Percentiles rank a stretch among this genome's conserved stretches.
These are phyloP conservation scores for Escarpia spicata DNA, from an alignment of 2,888 invertebrate genomes.

Conservation along the genomic window DNA sequence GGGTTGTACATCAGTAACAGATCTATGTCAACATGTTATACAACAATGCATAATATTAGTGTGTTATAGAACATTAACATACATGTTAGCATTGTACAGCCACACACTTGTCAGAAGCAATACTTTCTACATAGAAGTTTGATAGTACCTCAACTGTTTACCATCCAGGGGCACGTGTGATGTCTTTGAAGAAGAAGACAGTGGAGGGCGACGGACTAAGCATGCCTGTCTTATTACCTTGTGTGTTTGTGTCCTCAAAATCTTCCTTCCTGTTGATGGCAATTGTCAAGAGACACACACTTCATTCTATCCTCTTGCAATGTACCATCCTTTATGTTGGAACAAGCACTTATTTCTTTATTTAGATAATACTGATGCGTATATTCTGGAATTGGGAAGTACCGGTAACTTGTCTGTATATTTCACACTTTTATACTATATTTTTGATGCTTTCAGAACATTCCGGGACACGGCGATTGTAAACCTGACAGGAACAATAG, in stretches of 20 bases:
- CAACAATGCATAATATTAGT: too few species aligned
- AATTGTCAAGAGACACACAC: neutral
- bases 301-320: neutral
- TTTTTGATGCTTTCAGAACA: conserved; percentile 1
- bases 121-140: neutral
- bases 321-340: neutral
- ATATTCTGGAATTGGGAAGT: neutral
- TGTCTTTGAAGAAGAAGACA: neutral
- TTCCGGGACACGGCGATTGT: neutral
- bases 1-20: neutral
- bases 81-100: neutral
- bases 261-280: neutral
- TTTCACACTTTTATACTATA: neutral
- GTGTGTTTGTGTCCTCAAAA: neutral
- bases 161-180: neutral
- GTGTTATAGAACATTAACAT: neutral
- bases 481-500: neutral
- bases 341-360: neutral
- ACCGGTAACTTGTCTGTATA: neutral
- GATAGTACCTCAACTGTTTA: neutral
- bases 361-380: neutral
- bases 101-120: neutral
- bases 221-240: neutral
- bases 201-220: neutral
- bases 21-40: too few species aligned